Percentiles rank a stretch among this genome's conserved stretches.
Evolutionary conservation across 2,113 vertebrate species (phyloP).

Genomic region (Merops nubicus): DNA sequence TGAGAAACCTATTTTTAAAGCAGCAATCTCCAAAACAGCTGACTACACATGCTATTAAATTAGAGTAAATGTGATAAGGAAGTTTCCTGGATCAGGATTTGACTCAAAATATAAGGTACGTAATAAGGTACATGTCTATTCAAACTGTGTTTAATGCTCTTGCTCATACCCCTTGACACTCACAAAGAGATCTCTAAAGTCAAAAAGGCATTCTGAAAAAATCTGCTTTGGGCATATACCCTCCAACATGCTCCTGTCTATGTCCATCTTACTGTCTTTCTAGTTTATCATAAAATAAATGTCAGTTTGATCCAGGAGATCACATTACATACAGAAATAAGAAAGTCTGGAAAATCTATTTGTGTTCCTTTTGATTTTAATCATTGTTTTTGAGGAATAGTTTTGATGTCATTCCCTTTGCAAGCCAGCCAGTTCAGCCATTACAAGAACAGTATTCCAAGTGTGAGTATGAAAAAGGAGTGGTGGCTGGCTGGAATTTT

Average conservation of each 20-base stretch:
- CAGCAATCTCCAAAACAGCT: not conserved
- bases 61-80: not conserved
- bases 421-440: not conserved
- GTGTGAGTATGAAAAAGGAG: not conserved
- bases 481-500: not conserved
- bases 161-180: fast-evolving
- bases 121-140: fast-evolving
- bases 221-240: not conserved
- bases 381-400: not conserved
- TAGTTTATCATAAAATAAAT: not conserved
- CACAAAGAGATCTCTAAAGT: not conserved
- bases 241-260: not conserved
- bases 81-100: not conserved
- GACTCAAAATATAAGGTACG: not conserved
- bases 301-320: not conserved
- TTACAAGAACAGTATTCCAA: not conserved
- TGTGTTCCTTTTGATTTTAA: not conserved
- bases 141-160: not conserved
- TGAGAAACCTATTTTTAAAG: not conserved
- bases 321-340: not conserved
- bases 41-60: not conserved
- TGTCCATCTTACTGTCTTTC: not conserved
- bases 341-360: not conserved
- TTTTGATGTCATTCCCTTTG: not conserved
- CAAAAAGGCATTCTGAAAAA: not conserved